Base-by-base conservation (phyloP, 2,888 invertebrate species). In the Sialis fuliginosa region DNA sequence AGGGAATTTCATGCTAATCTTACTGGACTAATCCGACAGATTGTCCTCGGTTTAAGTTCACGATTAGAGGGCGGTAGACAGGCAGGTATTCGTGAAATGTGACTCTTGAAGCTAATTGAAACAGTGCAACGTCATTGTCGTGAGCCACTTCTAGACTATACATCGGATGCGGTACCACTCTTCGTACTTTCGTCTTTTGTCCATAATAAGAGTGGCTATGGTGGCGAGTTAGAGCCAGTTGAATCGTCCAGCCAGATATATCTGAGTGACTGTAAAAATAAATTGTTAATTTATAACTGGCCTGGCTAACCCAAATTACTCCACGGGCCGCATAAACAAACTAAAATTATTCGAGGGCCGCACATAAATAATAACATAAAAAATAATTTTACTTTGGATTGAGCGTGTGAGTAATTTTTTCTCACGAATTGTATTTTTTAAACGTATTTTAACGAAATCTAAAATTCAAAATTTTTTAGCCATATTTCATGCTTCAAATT, bases 161-260 rank as follows among this genome's bases (percentile, higher is more conserved):
- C 56, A 74, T 69, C 0, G 88, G 87, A 65, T 88, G 88, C 1
- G 87, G 81, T 35, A 88, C 77, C 39, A 88, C 87, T 31, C 80
- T 70, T 47, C 77, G 77, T 32, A 88, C 85, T 64, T 85, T 86
- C 55, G 87, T 74, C 65, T 85, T 87, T 64, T 85, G 82, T 0
- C 86, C 87, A 57, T 85, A 83, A 63, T 84, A 87, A 0, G 85
- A 81, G 58, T 87, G 87, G 10, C 87, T 77, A 59, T 83, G 82
- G 35, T 87, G 73, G 51, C 88, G 70, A 5, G 88, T 87, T 53
- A 88, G 85, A 13, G 88, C 88, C 55, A 88, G 65, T 59, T 88
- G 87, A 56, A 88, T 87, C 6, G 87, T 88, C 87, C 87, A 88
- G 12, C 86, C 87, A 53, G 76, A 73, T 44, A 85, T 77, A 54